Evolutionary conservation across 1,140 invertebrate genomes (phyloP).

Genomic region (Ceratina australensis): DNA sequence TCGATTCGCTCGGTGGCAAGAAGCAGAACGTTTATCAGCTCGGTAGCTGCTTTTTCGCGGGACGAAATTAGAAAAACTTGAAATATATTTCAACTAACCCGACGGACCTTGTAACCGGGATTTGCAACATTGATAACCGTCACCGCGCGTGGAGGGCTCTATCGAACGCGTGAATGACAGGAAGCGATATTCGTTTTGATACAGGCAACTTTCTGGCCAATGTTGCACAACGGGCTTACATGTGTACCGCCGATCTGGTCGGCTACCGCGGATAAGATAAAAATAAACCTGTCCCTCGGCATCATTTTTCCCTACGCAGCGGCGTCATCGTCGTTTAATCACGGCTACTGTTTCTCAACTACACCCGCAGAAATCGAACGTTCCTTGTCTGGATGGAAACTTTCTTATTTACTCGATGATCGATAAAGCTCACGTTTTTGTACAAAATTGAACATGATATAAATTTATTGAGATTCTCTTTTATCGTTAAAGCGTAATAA

Average conservation of each 20-base stretch:
- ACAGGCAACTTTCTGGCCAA: neutral
- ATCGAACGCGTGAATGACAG: conserved; percentile 3
- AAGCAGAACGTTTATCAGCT: neutral
- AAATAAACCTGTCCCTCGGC: conserved; percentile 8
- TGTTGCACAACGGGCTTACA: neutral
- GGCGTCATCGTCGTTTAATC: neutral
- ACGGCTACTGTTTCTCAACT: too few species aligned
- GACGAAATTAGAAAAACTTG: neutral
- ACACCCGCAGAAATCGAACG: too few species aligned
- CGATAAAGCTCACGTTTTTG: too few species aligned
- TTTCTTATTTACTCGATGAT: too few species aligned
- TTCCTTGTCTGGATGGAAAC: too few species aligned
- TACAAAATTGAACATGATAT: too few species aligned
- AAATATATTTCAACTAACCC: neutral
- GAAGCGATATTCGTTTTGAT: neutral
- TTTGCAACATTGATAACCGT: conserved; percentile 6
- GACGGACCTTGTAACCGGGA: neutral
- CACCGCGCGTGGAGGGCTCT: neutral
- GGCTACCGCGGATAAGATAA: neutral
- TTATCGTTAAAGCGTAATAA: too few species aligned
- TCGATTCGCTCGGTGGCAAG: neutral
- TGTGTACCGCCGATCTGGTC: neutral
- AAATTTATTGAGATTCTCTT: too few species aligned
- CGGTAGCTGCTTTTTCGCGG: neutral
- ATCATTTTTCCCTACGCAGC: neutral